These are phyloP conservation scores for Dynastes maya DNA, from an alignment of 2,888 invertebrate species.

Conservation along the genomic window DNA sequence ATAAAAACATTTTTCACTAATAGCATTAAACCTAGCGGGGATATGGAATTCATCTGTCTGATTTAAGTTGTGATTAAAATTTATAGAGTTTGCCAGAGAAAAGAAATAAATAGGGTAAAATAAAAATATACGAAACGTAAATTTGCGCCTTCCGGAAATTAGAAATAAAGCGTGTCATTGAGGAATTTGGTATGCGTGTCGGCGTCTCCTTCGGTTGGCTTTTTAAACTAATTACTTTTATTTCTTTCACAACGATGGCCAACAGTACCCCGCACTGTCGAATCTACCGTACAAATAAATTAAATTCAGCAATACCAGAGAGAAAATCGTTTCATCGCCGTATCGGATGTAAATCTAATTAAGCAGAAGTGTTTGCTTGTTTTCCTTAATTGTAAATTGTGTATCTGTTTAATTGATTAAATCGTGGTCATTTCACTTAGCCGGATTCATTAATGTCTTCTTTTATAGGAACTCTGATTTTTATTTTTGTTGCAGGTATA, in stretches of 20 bases:
- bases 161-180: background rate
- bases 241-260: conserved; percentile 1
- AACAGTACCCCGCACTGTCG: background rate
- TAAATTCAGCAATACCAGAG: conserved; percentile 16
- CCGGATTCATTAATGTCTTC: background rate
- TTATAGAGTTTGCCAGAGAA: background rate
- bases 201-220: background rate
- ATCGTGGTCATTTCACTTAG: conserved; percentile 1
- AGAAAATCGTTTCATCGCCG: background rate
- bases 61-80: background rate
- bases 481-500: conserved; percentile 22
- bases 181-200: background rate
- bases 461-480: background rate
- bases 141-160: background rate
- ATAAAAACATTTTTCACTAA: too few relatives aligned
- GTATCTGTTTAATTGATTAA: conserved; percentile 10
- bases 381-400: conserved; percentile 28
- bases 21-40: background rate
- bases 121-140: background rate
- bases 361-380: conserved; percentile 35
- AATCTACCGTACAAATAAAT: conserved; percentile 27
- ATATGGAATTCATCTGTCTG: background rate
- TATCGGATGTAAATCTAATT: conserved; percentile 39
- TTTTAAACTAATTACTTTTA: conserved; percentile 34
- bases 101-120: background rate